Evolutionary conservation across 2,113 vertebrate genomes (phyloP).

Genomic region (Tauraco erythrolophus): DNA sequence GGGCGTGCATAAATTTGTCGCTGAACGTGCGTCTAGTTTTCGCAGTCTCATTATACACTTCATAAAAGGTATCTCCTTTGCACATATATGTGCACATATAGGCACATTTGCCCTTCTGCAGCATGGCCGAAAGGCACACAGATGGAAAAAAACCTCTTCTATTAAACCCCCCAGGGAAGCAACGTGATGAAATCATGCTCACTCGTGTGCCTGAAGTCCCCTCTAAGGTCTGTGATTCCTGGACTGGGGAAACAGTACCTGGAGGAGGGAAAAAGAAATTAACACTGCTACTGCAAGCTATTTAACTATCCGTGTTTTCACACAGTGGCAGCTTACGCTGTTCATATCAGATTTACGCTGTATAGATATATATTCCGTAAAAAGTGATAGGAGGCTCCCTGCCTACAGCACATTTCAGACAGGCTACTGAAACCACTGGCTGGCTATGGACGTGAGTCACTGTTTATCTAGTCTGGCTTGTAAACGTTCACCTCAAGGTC

Average conservation of each 20-base stretch:
- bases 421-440: background rate
- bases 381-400: background rate
- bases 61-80: background rate
- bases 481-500: background rate
- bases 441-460: background rate
- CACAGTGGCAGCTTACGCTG: background rate
- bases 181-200: background rate
- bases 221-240: background rate
- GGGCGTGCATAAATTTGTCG: background rate
- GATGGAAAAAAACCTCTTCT: background rate
- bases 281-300: background rate
- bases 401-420: background rate
- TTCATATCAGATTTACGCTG: background rate
- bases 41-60: background rate
- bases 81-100: background rate
- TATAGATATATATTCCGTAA: background rate
- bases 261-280: rapidly evolving
- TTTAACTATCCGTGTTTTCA: background rate
- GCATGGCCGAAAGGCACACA: background rate
- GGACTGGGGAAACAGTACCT: background rate
- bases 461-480: background rate
- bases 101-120: background rate
- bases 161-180: background rate
- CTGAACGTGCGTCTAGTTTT: background rate
- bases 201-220: background rate